Conservation (phyloP, 2,797 vertebrate genomes). For the Chloroceryle inda region DNA sequence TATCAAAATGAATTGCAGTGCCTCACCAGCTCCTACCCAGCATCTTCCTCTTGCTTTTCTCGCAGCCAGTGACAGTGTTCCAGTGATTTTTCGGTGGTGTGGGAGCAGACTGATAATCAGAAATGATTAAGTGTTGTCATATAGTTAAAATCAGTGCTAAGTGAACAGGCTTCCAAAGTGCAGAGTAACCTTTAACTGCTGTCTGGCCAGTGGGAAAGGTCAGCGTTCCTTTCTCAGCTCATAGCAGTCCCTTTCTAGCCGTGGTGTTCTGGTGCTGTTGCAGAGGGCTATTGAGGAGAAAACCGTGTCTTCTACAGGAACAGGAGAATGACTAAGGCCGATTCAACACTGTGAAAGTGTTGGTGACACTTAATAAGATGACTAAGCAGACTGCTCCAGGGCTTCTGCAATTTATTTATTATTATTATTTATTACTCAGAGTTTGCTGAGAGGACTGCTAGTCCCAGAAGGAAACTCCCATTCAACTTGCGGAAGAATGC, state of each 20-base stretch:
- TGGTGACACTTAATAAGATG: constrained; percentile 63
- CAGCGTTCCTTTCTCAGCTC: not conserved
- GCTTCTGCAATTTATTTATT: constrained; percentile 46
- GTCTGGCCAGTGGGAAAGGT: not conserved
- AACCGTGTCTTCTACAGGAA: constrained; percentile 32
- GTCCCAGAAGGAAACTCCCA: constrained; percentile 24
- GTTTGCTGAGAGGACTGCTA: constrained; percentile 26
- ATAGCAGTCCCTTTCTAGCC: not conserved
- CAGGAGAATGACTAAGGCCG: constrained; percentile 26
- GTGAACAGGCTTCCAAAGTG: not conserved
- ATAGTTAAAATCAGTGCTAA: not conserved
- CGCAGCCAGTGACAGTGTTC: not conserved
- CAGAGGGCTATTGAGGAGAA: constrained; percentile 53
- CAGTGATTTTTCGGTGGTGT: not conserved
- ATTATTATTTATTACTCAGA: constrained; percentile 61
- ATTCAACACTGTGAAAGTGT: constrained; percentile 53
- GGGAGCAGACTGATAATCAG: not conserved
- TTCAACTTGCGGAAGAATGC: constrained; percentile 5
- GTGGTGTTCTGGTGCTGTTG: not conserved
- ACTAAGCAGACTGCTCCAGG: constrained; percentile 52
- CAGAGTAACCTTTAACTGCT: not conserved
- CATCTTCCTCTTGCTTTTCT: not conserved
- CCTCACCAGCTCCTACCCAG: not conserved
- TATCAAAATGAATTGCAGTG: not conserved
- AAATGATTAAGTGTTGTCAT: not conserved